Conservation (phyloP, 1,140 invertebrate genomes). For the Lepidurus apus region DNA sequence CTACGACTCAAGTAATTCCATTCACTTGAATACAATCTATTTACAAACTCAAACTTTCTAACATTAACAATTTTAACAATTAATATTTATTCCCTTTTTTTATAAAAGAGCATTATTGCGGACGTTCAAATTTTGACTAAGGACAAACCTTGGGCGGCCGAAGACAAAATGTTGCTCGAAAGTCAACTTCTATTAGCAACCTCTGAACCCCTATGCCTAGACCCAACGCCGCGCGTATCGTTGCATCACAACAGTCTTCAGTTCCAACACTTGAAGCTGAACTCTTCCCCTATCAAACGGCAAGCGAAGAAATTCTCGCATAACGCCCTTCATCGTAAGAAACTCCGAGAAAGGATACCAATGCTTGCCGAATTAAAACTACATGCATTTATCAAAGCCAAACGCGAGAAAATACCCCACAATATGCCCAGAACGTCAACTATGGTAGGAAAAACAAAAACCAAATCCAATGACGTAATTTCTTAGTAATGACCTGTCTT, state of each 20-base stretch:
- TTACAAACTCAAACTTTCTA: background rate
- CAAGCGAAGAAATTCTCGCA: conserved; percentile 69
- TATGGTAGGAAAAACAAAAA: background rate
- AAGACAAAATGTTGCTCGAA: conserved; percentile 72
- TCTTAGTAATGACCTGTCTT: background rate
- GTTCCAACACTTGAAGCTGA: conserved; percentile 65
- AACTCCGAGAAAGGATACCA: conserved; percentile 13
- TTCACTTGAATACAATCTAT: conserved; percentile 20
- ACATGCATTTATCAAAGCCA: conserved; percentile 75
- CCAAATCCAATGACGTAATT: too few relatives aligned
- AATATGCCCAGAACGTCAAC: conserved; percentile 64
- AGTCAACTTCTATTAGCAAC: conserved; percentile 75
- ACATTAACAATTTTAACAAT: conserved; percentile 25
- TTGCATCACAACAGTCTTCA: conserved; percentile 65
- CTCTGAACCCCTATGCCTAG: conserved; percentile 75
- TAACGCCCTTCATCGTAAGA: conserved; percentile 43
- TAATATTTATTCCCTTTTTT: background rate
- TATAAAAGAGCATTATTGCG: conserved; percentile 61
- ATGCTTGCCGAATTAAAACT: conserved; percentile 47
- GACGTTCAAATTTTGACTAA: conserved; percentile 64
- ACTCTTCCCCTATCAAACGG: conserved; percentile 64
- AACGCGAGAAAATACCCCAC: conserved; percentile 72
- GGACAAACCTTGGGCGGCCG: conserved; percentile 63
- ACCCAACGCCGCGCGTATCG: conserved; percentile 73
- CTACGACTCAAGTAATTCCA: conserved; percentile 69